Base-by-base conservation (phyloP, 2,888 invertebrate species). In the Gandaritis pyraliata region DNA sequence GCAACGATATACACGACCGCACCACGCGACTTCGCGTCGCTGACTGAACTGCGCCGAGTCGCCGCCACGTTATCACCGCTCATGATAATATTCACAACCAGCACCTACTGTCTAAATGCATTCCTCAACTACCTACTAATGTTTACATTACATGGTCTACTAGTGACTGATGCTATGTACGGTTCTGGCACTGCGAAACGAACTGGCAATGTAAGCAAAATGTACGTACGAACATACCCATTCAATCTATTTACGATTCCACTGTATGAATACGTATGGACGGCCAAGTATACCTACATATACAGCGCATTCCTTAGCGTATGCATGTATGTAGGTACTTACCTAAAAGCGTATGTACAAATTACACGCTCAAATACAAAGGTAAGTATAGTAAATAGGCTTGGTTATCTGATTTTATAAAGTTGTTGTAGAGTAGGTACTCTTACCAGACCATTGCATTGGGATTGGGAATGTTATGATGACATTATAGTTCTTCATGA, bases 221-320 rank as follows among this genome's bases (percentile, higher is more conserved):
- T 84, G 80, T 86, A 82, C 73, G 77, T 81, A 83, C 78, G 77
- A 81, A 86, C 83, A 80, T 87, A 90, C 84, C 86, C 87, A 90
- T 90, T 90, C 89, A 90, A 88, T 91, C 90, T 91, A 90, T 91
- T 91, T 90, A 90, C 89, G 89, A 90, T 88, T 86, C 88, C 79
- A 77, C 82, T 80, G 79, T 87, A 86, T 85, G 83, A 83, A 84
- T 84, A 83, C 79, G 80, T 84, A 80, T 82, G 84, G 75, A 79
- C 76, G 76, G 78, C 70, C 71, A 76, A 80, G 80, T 86, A 82
- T 80, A 80, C 77, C 81, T 88, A 83, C 13, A 23, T 53, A 58
- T 80, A 81, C 80, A 78, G 82, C 87, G 86, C 90, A 90, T 91
- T 90, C 89, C 90, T 82, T 81, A 81, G 85, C 85, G 86, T 83